phyloP scores from a whole-genome alignment of 2,113 vertebrate genomes.

The Neogale vison region DNA sequence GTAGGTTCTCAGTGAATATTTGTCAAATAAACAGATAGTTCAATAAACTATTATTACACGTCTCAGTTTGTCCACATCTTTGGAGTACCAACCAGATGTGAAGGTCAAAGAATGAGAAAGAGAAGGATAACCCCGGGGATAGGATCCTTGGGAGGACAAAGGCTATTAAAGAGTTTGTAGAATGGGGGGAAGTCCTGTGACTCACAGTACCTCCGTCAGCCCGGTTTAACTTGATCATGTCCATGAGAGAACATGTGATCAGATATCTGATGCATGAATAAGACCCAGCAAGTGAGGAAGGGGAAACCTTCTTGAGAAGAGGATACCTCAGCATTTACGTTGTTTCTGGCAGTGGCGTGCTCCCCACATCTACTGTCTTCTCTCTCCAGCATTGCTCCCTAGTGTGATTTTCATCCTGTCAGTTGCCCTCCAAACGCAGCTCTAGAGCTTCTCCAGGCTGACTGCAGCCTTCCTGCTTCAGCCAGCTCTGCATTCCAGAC shows the following conservation, averaged over 20 bases:
- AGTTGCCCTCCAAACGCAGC: fast-evolving
- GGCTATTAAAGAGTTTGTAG: too few species aligned
- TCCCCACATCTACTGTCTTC: fast-evolving
- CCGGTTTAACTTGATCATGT: not conserved
- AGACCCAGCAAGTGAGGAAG: not conserved
- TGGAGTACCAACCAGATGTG: not conserved
- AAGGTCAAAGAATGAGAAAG: not conserved
- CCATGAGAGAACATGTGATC: fast-evolving
- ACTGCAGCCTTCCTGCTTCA: not conserved
- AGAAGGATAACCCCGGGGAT: not conserved
- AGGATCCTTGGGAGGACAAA: not conserved
- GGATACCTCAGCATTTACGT: not conserved
- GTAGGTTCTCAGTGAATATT: not conserved
- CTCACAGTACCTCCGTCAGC: not conserved
- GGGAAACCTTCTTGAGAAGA: not conserved
- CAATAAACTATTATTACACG: not conserved
- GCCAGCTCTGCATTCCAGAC: not conserved
- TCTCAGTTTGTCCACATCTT: not conserved
- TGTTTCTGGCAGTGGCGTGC: too few species aligned
- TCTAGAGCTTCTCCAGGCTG: too few species aligned
- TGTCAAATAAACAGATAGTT: not conserved
- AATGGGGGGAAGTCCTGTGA: not conserved
- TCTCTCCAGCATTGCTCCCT: not conserved
- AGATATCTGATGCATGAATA: not conserved
- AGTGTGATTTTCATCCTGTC: not conserved